phyloP scores from a whole-genome alignment of 1,140 invertebrate species.

The Heliconius nattereri region DNA sequence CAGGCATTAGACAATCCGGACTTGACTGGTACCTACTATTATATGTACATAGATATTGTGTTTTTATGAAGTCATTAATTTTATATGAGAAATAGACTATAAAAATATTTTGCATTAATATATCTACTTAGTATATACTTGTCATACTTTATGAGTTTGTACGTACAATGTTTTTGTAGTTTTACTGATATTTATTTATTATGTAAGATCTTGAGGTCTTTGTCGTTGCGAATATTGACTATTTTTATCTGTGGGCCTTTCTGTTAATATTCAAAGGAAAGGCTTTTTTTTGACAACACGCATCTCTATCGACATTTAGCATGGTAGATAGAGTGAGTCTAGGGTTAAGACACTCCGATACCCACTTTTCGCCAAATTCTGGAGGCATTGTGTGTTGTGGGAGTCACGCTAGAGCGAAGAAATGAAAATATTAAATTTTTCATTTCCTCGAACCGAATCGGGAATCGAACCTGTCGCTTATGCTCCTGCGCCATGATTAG shows the following conservation, averaged over 20 bases:
- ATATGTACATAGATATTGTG: conserved; percentile 17
- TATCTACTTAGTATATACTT: not conserved
- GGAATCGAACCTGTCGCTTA: too few relatives aligned
- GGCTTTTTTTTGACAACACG: too few relatives aligned
- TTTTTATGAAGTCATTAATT: conserved; percentile 29
- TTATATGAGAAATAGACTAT: conserved; percentile 30
- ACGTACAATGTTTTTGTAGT: not conserved
- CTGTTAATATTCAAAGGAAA: not conserved
- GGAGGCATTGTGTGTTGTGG: too few relatives aligned
- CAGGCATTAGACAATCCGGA: conserved; percentile 50
- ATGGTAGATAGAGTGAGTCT: too few relatives aligned
- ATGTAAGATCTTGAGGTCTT: not conserved
- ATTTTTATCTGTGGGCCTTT: not conserved
- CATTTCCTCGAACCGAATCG: too few relatives aligned
- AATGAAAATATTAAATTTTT: too few relatives aligned
- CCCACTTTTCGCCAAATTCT: too few relatives aligned
- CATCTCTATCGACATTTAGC: too few relatives aligned
- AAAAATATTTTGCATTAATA: conserved; percentile 14
- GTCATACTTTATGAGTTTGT: not conserved
- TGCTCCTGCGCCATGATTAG: too few relatives aligned
- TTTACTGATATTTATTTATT: not conserved
- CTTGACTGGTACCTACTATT: not conserved
- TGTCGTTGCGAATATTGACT: not conserved
- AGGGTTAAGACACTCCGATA: too few relatives aligned
- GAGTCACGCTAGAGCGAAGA: too few relatives aligned